These are phyloP conservation scores for Microctenopoma lineatum DNA, from an alignment of 2,797 vertebrate species.

Conservation along the genomic window DNA sequence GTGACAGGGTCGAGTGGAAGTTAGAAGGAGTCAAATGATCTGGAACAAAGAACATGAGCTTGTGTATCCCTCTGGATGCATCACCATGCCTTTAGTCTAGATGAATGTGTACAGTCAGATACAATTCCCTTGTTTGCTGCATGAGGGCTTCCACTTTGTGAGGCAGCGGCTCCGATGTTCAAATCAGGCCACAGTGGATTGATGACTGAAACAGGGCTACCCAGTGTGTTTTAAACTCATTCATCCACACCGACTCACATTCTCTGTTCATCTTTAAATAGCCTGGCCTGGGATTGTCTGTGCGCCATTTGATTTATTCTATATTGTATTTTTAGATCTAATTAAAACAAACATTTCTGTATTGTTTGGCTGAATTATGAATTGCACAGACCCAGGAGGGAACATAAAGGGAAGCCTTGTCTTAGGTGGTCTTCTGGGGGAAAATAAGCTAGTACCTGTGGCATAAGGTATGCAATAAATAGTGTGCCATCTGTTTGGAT, in stretches of 20 bases:
- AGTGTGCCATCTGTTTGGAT: constrained; percentile 79
- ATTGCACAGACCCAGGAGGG: constrained; percentile 50
- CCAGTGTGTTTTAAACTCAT: constrained; percentile 68
- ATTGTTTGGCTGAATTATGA: constrained; percentile 66
- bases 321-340: constrained; percentile 71
- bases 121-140: constrained; percentile 74
- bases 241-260: constrained; percentile 67
- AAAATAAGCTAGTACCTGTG: constrained; percentile 66
- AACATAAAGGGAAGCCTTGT: constrained; percentile 64
- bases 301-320: constrained; percentile 74
- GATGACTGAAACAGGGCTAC: constrained; percentile 65
- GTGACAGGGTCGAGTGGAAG: constrained; percentile 65
- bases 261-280: constrained; percentile 70
- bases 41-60: constrained; percentile 77
- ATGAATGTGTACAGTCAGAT: constrained; percentile 75
- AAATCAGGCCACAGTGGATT: constrained; percentile 74
- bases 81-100: constrained; percentile 73
- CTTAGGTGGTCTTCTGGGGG: constrained; percentile 56
- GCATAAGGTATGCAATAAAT: constrained; percentile 79
- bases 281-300: constrained; percentile 60
- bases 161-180: constrained; percentile 45
- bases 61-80: constrained; percentile 69
- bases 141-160: constrained; percentile 68
- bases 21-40: constrained; percentile 75
- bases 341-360: constrained; percentile 73